A percentile compares a stretch with the other conserved stretches of the same genome.
Evolutionary conservation across 2,797 vertebrate species (phyloP).

Genomic region (Melanotaenia pygmaea): DNA sequence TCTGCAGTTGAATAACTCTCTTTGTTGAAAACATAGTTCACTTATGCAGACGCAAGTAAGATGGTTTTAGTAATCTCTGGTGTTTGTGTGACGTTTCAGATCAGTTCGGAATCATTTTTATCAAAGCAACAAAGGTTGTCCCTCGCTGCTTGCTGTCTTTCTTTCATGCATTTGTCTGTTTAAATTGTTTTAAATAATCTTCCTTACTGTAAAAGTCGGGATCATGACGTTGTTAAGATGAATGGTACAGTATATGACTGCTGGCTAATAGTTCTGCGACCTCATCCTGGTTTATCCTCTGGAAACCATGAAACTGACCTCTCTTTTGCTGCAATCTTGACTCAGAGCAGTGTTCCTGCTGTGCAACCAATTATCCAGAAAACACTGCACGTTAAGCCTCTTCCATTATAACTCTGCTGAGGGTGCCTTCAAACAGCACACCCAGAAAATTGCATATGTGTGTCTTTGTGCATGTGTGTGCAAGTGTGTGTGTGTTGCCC

Average conservation of each 20-base stretch:
- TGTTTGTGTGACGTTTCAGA: no score
- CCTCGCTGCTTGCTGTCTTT: background rate
- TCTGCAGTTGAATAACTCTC: no score
- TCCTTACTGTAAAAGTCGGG: background rate
- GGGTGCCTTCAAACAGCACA: constrained; percentile 2
- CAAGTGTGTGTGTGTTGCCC: background rate
- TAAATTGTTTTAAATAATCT: background rate
- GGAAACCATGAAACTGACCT: background rate
- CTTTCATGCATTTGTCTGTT: background rate
- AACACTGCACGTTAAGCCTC: constrained; percentile 18
- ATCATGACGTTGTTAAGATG: background rate
- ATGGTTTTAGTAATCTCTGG: no score
- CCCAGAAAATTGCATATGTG: constrained; percentile 1
- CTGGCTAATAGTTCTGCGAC: background rate
- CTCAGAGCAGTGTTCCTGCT: constrained; percentile 16
- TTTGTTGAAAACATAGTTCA: no score
- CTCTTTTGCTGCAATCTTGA: background rate
- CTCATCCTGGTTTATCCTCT: constrained; percentile 10
- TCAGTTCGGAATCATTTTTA: no score
- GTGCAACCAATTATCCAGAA: constrained; percentile 31
- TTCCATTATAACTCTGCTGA: constrained; percentile 13
- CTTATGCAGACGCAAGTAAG: no score
- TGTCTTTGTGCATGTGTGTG: no score
- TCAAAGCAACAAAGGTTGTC: no score
- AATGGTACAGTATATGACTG: background rate